Base-by-base conservation (phyloP, 2,113 vertebrate species). In the Empidonax alnorum region DNA sequence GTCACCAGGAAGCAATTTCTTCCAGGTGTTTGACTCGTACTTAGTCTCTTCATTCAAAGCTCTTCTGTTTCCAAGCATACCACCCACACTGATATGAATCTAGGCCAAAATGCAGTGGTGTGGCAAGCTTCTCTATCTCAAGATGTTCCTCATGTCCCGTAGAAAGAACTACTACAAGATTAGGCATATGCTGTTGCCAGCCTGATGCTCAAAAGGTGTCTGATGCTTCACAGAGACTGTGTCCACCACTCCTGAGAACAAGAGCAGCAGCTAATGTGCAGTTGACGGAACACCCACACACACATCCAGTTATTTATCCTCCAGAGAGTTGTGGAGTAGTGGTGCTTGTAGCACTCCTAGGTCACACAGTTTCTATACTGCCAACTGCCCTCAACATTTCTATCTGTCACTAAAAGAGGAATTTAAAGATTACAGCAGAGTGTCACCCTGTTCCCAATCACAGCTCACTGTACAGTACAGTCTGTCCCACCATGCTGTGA, bases 1-100 rank as follows among this genome's bases (percentile, higher is more conserved):
- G 75, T 92, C 79, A 93, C 55, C 19, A 59, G 85, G 63, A 92
- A 88, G 67, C 5, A 95, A 93, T 92, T 94, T 93, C 46, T 93
- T 83, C 88, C 92, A 96, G 96, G 92, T 95, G 85, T 83, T 94
- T 84, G 25, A 83, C 42, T 90, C 1, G 2, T 65, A 65, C 67
- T 83, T 85, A 49, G 10, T 28, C 53, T 95, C 74, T 82, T 80
- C 63, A 80, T 88, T 90, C 79, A 90, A 96, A 93, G 71, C 58
- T 77, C 37, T 58, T 50, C 65, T 69, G 58, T 85, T 94, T 85
- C 84, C 89, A 84, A 84, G 62, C 41, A 73, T 59, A 69, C 63
- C 87, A 89, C 90, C 69, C 84, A 87, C 74, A 79, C 0, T 7
- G 33, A 85, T 66, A 91, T 4, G 77, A 94, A 91, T 22, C 62